Evolutionary conservation across 1,140 invertebrate species (phyloP).

Genomic region (Holotrichia oblita): DNA sequence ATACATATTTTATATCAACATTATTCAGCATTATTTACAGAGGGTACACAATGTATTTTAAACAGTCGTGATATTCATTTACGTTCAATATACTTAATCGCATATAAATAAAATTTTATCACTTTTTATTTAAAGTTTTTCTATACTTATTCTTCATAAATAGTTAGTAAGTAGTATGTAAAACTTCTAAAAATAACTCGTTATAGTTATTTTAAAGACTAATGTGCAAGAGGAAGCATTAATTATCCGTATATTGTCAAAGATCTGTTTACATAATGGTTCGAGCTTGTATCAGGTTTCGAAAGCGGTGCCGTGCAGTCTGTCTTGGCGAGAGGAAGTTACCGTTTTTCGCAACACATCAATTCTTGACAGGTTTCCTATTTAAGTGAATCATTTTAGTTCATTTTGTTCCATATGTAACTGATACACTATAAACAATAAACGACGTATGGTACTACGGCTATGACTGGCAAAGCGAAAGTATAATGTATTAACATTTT

Average conservation of each 20-base stretch:
- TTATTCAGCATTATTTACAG: too few relatives aligned
- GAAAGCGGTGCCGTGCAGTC: conserved; percentile 14
- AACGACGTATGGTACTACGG: not conserved
- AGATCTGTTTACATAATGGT: conserved; percentile 1
- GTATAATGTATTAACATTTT: not conserved
- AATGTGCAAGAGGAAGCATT: not conserved
- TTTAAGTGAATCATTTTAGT: not conserved
- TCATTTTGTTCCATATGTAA: not conserved
- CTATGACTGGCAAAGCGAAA: not conserved
- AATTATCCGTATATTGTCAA: conserved; percentile 17
- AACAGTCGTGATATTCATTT: too few relatives aligned
- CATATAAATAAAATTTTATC: too few relatives aligned
- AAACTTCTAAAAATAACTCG: not conserved
- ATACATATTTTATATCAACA: not conserved
- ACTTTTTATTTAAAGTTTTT: too few relatives aligned
- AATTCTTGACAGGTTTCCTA: not conserved
- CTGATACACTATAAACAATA: not conserved
- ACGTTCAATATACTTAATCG: too few relatives aligned
- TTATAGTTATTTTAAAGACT: not conserved
- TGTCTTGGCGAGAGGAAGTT: conserved; percentile 9
- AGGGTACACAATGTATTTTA: too few relatives aligned
- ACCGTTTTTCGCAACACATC: conserved; percentile 6
- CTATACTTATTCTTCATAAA: too few relatives aligned
- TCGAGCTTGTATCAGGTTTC: conserved; percentile 6
- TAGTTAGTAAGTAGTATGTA: too few relatives aligned